A percentile compares a stretch with the other conserved stretches of the same genome.
Evolutionary conservation across 2,797 vertebrate genomes (phyloP).

Genomic region (Naso thynnoides): DNA sequence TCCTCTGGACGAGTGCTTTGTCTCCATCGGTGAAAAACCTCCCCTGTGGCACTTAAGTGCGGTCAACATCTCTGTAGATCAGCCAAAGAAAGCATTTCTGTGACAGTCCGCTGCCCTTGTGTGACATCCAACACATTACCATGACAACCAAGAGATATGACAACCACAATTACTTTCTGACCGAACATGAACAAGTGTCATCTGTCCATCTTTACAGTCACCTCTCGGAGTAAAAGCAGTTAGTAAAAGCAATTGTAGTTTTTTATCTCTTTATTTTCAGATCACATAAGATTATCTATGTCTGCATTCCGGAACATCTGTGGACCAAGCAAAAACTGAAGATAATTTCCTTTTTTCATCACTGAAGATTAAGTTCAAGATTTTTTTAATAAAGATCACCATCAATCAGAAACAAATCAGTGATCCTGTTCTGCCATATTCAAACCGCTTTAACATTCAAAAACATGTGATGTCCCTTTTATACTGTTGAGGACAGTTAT

Average conservation of each 20-base stretch:
- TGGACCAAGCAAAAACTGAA: neutral
- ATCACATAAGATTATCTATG: too few species aligned
- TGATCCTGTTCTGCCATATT: neutral
- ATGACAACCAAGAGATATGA: constrained; percentile 29
- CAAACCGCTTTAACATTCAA: neutral
- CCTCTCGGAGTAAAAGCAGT: neutral
- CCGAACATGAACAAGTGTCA: constrained; percentile 12
- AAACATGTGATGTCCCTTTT: neutral
- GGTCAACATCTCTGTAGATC: constrained; percentile 24
- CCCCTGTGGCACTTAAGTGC: constrained; percentile 10
- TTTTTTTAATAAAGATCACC: neutral
- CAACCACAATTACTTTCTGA: constrained; percentile 24
- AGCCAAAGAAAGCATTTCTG: constrained; percentile 14
- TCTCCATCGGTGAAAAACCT: constrained; percentile 15
- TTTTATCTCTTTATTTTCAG: too few species aligned
- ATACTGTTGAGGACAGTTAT: neutral
- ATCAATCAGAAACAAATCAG: neutral
- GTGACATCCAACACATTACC: constrained; percentile 7
- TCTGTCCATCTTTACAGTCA: neutral
- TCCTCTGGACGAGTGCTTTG: constrained; percentile 12
- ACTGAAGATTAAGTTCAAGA: neutral
- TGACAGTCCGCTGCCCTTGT: neutral
- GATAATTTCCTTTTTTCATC: too few species aligned
- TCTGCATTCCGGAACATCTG: neutral
- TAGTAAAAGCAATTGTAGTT: too few species aligned